Evolutionary conservation across 2,888 invertebrate genomes (phyloP).

Genomic region (Drosophila parthenogenetica): DNA sequence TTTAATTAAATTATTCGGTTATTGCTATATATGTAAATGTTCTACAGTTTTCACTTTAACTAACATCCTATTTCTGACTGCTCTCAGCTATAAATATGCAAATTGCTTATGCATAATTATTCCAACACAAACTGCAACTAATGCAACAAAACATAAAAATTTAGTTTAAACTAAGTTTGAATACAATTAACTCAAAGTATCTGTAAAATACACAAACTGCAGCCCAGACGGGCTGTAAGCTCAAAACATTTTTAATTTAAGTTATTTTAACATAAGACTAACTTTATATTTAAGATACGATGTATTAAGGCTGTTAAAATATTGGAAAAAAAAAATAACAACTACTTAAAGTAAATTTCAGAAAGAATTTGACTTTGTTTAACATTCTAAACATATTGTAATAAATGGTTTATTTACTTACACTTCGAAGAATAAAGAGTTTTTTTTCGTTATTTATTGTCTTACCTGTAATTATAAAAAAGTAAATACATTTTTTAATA

Average conservation of each 20-base stretch:
- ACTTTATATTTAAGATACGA: too few species aligned
- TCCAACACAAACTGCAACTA: constrained; percentile 37
- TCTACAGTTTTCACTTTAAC: constrained; percentile 5
- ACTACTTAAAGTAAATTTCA: too few species aligned
- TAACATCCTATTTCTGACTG: not conserved
- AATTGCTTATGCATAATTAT: constrained; percentile 69
- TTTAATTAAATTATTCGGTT: constrained; percentile 74
- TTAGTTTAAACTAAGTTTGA: constrained; percentile 4
- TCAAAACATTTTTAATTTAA: constrained; percentile 8
- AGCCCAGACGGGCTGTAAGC: not conserved
- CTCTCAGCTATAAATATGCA: constrained; percentile 58
- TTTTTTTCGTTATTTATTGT: not conserved
- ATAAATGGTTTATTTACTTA: constrained; percentile 2
- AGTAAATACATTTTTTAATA: not conserved
- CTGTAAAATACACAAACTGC: constrained; percentile 9
- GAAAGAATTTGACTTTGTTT: too few species aligned
- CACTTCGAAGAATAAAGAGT: not conserved
- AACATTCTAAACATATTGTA: too few species aligned
- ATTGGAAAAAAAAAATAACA: too few species aligned
- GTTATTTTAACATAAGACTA: not conserved
- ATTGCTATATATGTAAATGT: constrained; percentile 55
- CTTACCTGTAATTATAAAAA: constrained; percentile 46
- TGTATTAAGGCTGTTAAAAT: too few species aligned
- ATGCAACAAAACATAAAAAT: constrained; percentile 9
- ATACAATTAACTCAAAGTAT: constrained; percentile 18